Percentiles rank a stretch among this genome's conserved stretches.
Evolutionary conservation across 2,113 vertebrate species (phyloP).

Genomic region (Telmatochromis sp.): DNA sequence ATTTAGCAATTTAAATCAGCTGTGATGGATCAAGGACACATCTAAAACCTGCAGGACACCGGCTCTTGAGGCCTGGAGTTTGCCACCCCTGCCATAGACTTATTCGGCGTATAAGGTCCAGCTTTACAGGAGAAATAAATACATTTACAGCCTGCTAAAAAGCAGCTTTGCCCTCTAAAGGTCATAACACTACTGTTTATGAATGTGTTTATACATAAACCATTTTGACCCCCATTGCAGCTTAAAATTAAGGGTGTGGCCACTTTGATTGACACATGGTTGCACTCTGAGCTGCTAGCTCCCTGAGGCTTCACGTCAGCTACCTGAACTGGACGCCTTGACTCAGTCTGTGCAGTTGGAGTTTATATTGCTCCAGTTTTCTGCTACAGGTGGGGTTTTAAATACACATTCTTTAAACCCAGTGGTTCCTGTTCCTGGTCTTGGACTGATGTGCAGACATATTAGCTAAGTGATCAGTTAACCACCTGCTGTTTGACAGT

Average conservation of each 20-base stretch:
- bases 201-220: not conserved
- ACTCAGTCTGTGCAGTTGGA: not conserved
- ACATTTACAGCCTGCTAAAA: not conserved
- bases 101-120: not conserved
- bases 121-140: not conserved
- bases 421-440: not conserved
- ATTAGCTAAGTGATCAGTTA: not conserved
- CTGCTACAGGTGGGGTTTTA: not conserved
- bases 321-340: not conserved
- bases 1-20: not conserved
- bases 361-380: not conserved
- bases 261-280: not conserved
- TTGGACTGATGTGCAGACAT: not conserved
- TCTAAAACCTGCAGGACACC: not conserved
- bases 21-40: not conserved
- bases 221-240: not conserved
- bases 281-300: not conserved
- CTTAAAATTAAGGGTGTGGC: not conserved
- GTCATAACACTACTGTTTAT: not conserved
- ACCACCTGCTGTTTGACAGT: constrained; percentile 94
- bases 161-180: not conserved
- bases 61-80: not conserved
- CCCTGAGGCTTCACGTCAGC: not conserved
- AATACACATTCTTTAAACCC: not conserved
- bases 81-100: not conserved